Base-by-base conservation (phyloP, 2,113 vertebrate genomes). In the Neoarius graeffei region DNA sequence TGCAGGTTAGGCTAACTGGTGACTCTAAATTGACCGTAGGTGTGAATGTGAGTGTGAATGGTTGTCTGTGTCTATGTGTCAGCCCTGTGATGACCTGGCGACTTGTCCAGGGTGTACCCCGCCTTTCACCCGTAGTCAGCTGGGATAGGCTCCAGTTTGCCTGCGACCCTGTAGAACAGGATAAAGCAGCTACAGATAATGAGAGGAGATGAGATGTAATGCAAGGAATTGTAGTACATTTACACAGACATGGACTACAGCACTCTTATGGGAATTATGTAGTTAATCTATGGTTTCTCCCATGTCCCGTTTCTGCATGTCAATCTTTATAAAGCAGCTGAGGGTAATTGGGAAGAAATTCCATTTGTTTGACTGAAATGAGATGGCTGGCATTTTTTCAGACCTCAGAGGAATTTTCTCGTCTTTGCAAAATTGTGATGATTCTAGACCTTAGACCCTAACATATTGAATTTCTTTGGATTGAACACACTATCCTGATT, bases 201-300 rank as follows among this genome's bases (percentile, higher is more conserved):
- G n/a, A n/a, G n/a, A n/a, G n/a, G n/a, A n/a, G n/a, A n/a, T n/a
- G n/a, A n/a, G n/a, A 88, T 90, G 23, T 84, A 89, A 90, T 87
- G 81, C 84, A 86, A 81, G 77, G 87, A 90, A 80, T 85, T 81
- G 84, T 74, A 83, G 76, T 85, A 76, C 84, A 92, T 90, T 90
- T 87, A 89, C 81, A 77, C 80, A 54, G 73, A 71, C 62, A 85
- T 27, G 79, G 87, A 79, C 74, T 67, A 88, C 66, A 87, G 52
- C 42, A 69, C 74, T 81, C 81, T 84, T 71, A 20, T 80, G 67
- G 85, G 66, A n/a, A 71, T 90, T 79, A 48, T 42, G 42, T 54
- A 50, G 81, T 85, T 89, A 66, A 84, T 77, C 79, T 56, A n/a
- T 60, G 48, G 52, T 57, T 88, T 85, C 50, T 4, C 27, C 54